Evolutionary conservation across 2,113 vertebrate species (phyloP).

Genomic region (Gobio gobio): DNA sequence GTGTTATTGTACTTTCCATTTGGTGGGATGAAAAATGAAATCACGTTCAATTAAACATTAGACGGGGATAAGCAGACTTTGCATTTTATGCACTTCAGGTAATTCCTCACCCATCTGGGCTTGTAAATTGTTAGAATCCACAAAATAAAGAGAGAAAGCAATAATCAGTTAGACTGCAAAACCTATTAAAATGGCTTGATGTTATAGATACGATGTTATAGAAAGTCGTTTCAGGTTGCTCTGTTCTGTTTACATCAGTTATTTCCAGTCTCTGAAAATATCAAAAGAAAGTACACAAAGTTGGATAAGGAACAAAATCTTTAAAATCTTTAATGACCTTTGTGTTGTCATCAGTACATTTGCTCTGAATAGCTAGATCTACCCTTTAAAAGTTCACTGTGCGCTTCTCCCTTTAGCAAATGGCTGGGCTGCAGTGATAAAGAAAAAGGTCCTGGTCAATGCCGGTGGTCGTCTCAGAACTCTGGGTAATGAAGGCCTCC

Average conservation of each 20-base stretch:
- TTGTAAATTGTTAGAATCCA: conserved; percentile 4
- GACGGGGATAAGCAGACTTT: conserved; percentile 21
- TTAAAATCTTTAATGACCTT: neutral
- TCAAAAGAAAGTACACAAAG: neutral
- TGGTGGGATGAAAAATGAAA: conserved; percentile 30
- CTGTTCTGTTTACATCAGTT: conserved; percentile 2
- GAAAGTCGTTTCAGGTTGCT: neutral
- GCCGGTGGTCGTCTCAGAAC: conserved; percentile 39
- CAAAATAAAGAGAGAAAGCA: conserved; percentile 29
- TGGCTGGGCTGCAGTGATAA: conserved; percentile 22
- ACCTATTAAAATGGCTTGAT: neutral
- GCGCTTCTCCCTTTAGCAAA: neutral
- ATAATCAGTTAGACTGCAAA: conserved; percentile 25
- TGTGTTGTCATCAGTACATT: neutral
- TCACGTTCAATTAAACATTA: conserved; percentile 41
- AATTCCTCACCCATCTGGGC: conserved; percentile 39
- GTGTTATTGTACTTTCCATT: conserved; percentile 33
- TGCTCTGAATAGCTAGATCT: neutral
- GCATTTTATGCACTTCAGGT: conserved; percentile 32
- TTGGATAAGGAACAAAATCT: neutral
- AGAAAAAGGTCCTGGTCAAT: conserved; percentile 28
- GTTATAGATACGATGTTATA: conserved; percentile 3
- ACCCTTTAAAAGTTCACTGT: conserved; percentile 16
- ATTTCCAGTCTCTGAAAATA: neutral
- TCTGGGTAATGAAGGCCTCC: conserved; percentile 23